A percentile compares a stretch with the other conserved stretches of the same genome.
These are phyloP conservation scores for Syngnathoides biaculeatus DNA, from an alignment of 2,113 vertebrate genomes.

Conservation along the genomic window DNA sequence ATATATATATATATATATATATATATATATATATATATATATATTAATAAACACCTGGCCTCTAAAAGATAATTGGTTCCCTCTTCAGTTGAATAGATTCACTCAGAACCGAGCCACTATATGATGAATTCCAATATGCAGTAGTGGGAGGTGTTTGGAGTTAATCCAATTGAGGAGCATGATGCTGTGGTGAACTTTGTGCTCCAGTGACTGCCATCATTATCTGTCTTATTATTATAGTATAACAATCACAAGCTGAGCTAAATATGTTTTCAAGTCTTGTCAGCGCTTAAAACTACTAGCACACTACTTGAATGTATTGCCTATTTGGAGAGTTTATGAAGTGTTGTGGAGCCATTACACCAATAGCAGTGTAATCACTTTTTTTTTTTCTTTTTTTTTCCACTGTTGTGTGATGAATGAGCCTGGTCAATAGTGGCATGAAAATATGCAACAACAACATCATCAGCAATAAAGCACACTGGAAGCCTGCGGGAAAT, in stretches of 20 bases:
- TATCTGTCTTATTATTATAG: neutral
- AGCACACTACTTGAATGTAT: neutral
- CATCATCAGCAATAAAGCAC: constrained; percentile 14
- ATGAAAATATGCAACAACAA: neutral
- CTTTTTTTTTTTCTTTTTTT: neutral
- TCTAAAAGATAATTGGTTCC: neutral
- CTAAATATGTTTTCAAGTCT: neutral
- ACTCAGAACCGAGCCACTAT: neutral
- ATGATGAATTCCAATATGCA: neutral
- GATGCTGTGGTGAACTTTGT: neutral
- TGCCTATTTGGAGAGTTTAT: constrained; percentile 1
- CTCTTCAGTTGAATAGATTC: neutral
- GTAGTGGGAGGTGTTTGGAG: neutral
- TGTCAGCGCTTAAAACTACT: constrained; percentile 2
- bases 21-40: neutral
- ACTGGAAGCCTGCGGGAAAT: constrained; percentile 17
- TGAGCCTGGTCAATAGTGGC: constrained; percentile 21
- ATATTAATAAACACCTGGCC: neutral
- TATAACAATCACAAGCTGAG: neutral
- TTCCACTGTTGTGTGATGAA: constrained; percentile 19
- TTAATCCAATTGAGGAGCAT: neutral
- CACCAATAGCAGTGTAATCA: constrained; percentile 10
- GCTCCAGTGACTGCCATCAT: neutral
- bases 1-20: too few relatives aligned
- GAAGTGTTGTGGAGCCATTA: too few relatives aligned